Evolutionary conservation across 2,888 invertebrate species (phyloP).

Genomic region (Trissoscelio sp.): DNA sequence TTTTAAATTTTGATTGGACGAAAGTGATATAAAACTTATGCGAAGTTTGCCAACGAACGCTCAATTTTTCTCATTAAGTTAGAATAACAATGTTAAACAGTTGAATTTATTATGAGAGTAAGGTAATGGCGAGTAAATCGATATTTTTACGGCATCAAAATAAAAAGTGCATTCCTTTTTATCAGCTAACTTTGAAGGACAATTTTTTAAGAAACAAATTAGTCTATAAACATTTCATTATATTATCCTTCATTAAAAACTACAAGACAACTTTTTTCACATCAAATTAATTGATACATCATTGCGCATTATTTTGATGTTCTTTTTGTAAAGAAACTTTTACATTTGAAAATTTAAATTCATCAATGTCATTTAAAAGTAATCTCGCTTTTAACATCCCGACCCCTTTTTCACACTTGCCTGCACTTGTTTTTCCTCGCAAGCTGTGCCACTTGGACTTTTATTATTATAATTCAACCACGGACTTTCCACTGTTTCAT

Average conservation of each 20-base stretch:
- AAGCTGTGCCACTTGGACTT: background rate
- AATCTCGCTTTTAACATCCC: background rate
- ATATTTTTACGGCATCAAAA: background rate
- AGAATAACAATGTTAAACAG: slow-evolving; percentile 27
- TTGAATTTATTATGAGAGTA: slow-evolving; percentile 12
- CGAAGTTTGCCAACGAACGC: slow-evolving; percentile 3
- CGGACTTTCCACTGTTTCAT: slow-evolving; percentile 34
- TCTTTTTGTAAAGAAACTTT: too few species aligned
- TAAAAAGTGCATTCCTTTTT: background rate
- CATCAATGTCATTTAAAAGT: background rate
- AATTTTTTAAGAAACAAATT: background rate
- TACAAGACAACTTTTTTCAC: too few species aligned
- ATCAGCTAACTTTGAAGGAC: background rate
- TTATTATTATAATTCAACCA: slow-evolving; percentile 20
- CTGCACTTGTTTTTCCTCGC: background rate
- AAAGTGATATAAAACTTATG: slow-evolving; percentile 39
- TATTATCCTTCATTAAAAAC: too few species aligned
- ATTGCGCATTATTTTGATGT: too few species aligned
- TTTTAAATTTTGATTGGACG: slow-evolving; percentile 46
- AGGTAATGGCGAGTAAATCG: slow-evolving; percentile 14
- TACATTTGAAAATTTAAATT: background rate
- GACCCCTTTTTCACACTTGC: slow-evolving; percentile 4
- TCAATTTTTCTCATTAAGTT: slow-evolving; percentile 25
- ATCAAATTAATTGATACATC: too few species aligned
- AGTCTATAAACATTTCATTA: background rate